These are phyloP conservation scores for Malurus leucopterus DNA, from an alignment of 2,797 vertebrate genomes.

Conservation along the genomic window DNA sequence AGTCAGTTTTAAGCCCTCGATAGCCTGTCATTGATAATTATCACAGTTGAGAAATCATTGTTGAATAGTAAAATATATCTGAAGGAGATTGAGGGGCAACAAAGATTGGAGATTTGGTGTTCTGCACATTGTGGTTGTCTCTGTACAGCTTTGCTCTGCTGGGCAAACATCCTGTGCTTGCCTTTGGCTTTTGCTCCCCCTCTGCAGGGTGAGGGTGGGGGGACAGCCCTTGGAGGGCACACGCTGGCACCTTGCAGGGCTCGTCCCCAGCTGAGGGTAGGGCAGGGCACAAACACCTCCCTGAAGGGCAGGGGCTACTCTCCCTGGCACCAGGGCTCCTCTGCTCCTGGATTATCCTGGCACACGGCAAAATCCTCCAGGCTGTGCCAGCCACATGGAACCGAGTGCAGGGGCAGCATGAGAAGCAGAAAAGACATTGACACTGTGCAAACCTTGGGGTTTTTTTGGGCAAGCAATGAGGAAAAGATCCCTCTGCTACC, in stretches of 20 bases:
- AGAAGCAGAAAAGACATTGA: background rate
- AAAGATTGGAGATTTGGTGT: background rate
- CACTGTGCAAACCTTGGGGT: background rate
- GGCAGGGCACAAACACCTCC: background rate
- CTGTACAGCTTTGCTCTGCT: background rate
- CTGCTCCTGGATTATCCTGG: background rate
- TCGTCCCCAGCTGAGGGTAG: background rate
- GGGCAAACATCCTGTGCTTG: background rate
- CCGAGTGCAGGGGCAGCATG: rapidly evolving
- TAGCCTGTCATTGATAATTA: conserved; percentile 27
- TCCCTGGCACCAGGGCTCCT: background rate
- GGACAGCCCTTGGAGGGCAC: background rate
- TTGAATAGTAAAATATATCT: background rate
- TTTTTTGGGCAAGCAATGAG: background rate
- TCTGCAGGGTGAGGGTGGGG: background rate
- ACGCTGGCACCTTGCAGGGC: rapidly evolving
- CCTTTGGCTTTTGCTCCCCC: background rate
- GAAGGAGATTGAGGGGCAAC: background rate
- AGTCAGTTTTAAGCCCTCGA: background rate
- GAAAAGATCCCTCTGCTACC: background rate
- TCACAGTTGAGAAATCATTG: background rate
- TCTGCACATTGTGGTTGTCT: background rate
- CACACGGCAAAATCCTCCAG: background rate
- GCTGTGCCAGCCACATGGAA: rapidly evolving
- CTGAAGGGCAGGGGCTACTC: background rate